Conservation (phyloP, 2,113 vertebrate genomes). For the Cavia porcellus region DNA sequence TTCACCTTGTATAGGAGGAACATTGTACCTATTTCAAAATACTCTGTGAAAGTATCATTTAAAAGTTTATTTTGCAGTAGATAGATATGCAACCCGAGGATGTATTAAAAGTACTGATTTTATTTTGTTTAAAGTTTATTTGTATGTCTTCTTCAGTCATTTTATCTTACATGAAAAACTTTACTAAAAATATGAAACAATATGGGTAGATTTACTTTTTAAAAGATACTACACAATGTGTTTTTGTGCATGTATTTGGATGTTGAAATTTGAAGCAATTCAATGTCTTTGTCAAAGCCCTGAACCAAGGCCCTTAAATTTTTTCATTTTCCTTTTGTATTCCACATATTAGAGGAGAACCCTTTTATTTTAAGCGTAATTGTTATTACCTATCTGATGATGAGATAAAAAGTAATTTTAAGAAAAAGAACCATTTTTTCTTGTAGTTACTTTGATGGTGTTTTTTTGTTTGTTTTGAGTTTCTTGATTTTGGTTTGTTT, state of each 20-base stretch:
- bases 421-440: slow-evolving; percentile 19
- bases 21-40: slow-evolving; percentile 29
- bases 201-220: not conserved
- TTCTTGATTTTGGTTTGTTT: too few relatives aligned
- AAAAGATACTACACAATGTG: not conserved
- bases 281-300: slow-evolving; percentile 7
- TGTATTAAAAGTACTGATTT: slow-evolving; percentile 53
- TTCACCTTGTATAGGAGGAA: not conserved
- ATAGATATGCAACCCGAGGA: not conserved
- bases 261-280: slow-evolving; percentile 37
- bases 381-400: not conserved
- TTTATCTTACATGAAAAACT: not conserved
- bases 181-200: slow-evolving; percentile 6
- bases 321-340: not conserved
- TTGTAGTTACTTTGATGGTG: not conserved
- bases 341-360: not conserved
- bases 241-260: not conserved
- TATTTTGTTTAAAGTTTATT: slow-evolving; percentile 54
- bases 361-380: not conserved
- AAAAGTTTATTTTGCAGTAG: slow-evolving; percentile 41
- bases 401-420: not conserved
- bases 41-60: slow-evolving; percentile 26
- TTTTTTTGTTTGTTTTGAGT: not conserved
- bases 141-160: slow-evolving; percentile 21
- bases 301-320: not conserved